phyloP scores from a whole-genome alignment of 2,888 invertebrate genomes.

The Idaea straminata region DNA sequence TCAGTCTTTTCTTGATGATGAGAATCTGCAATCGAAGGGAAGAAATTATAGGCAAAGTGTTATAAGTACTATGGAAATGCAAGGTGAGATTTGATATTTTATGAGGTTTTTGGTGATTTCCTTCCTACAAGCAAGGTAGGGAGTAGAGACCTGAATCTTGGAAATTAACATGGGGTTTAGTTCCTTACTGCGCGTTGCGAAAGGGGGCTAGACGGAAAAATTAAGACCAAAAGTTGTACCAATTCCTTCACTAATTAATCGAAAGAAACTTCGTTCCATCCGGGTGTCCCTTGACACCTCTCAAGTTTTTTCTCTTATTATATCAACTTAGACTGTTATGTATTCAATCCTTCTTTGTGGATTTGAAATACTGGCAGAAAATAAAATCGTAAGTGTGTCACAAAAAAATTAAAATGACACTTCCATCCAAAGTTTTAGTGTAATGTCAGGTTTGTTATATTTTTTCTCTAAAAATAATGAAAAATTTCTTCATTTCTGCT shows the following conservation, averaged over 20 bases:
- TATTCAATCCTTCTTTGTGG: constrained; percentile 13
- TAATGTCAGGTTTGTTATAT: constrained; percentile 73
- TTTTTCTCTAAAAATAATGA: constrained; percentile 28
- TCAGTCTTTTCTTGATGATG: constrained; percentile 62
- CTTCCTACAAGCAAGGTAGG: too few relatives aligned
- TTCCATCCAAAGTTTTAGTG: constrained; percentile 75
- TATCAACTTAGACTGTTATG: background rate
- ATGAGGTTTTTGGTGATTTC: constrained; percentile 1
- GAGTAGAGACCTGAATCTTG: too few relatives aligned
- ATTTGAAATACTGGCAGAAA: constrained; percentile 22
- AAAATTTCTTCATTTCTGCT: constrained; percentile 20
- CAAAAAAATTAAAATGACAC: constrained; percentile 49
- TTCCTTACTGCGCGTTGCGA: too few relatives aligned
- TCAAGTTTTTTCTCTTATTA: too few relatives aligned
- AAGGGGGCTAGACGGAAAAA: too few relatives aligned
- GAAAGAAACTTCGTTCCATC: too few relatives aligned
- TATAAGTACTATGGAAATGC: constrained; percentile 74
- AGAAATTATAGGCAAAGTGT: constrained; percentile 79
- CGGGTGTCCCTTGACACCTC: too few relatives aligned
- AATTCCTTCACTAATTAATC: too few relatives aligned
- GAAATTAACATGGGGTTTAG: too few relatives aligned
- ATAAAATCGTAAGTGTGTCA: constrained; percentile 18
- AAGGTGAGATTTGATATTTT: constrained; percentile 59
- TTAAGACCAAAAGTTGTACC: too few relatives aligned
- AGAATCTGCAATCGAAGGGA: constrained; percentile 65